These are phyloP conservation scores for Emydoidea blandingii DNA, from an alignment of 2,797 vertebrate species.

Conservation along the genomic window DNA sequence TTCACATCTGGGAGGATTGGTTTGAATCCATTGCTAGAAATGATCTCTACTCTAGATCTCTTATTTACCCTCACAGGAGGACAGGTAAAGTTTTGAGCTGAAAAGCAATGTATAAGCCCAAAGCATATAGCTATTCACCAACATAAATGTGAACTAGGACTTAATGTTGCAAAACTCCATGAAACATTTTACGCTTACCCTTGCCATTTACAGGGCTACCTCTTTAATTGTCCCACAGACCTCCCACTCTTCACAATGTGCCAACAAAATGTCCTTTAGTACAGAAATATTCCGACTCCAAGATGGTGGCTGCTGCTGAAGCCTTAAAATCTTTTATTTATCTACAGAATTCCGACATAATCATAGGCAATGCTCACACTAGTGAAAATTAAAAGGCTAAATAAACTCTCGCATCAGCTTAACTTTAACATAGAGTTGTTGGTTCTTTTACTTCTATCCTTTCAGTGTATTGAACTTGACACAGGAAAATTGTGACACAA, in stretches of 20 bases:
- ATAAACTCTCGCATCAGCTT: neutral
- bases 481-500: neutral
- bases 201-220: conserved; percentile 20
- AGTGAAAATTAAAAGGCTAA: neutral
- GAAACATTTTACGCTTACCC: neutral
- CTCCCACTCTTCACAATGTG: neutral
- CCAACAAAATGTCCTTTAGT: neutral
- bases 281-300: neutral
- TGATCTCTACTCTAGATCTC: neutral
- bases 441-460: neutral
- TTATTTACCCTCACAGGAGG: neutral
- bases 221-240: conserved; percentile 4
- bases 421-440: neutral
- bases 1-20: neutral
- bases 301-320: neutral
- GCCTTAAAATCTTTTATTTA: neutral
- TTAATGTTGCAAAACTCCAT: neutral
- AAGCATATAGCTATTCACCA: neutral
- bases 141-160: neutral
- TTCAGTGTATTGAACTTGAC: neutral
- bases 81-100: neutral
- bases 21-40: neutral
- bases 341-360: rapidly evolving
- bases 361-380: neutral
- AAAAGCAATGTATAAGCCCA: neutral